Base-by-base conservation (phyloP, 2,113 vertebrate genomes). In the Eleginops maclovinus region DNA sequence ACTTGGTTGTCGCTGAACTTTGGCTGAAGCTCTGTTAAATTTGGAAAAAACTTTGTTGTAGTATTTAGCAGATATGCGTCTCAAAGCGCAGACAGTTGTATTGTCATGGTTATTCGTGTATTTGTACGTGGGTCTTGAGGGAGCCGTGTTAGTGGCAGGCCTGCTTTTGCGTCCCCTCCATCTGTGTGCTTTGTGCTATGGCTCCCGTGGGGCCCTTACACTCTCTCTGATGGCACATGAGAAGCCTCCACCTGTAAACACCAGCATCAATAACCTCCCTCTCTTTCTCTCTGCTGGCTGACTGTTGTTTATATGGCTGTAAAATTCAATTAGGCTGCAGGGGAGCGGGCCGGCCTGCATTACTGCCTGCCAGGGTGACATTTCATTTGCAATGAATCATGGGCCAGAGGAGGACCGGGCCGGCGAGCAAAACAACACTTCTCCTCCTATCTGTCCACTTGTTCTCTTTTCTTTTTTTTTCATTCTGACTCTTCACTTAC, bases 301-400 rank as follows among this genome's bases (percentile, higher is more conserved):
- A 88, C 87, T 88, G 84, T 91, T 91, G 92, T 94, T 94, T 94
- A 94, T 94, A 90, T 84, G 90, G 86, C 91, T 88, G 90, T 90
- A 90, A 93, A 91, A 93, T 93, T 93, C 91, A 91, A 93, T 94
- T 93, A 94, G 87, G 85, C 89, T 84, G 87, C 81, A 77, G 90
- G 90, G 90, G 85, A 92, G 88, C 54, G 73, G 85, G 87, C 80
- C 60, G 75, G 79, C 83, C 87, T 72, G 79, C 86, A 87, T 92
- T 93, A 89, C 87, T 87, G 93, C 91, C 93, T 92, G 90, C 91
- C 92, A 92, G 88, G 90, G 90, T 94, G 94, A 95, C 93, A 92
- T 93, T 93, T 95, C 91, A 94, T 94, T 94, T 94, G 94, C 91
- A 93, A 88, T 94, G 93, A 94, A 94, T 95, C 93, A 93, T 91